Evolutionary conservation across 1,140 invertebrate genomes (phyloP), one percentile per base, ranked within the genome.

Genomic region (Papilio polytes): DNA sequence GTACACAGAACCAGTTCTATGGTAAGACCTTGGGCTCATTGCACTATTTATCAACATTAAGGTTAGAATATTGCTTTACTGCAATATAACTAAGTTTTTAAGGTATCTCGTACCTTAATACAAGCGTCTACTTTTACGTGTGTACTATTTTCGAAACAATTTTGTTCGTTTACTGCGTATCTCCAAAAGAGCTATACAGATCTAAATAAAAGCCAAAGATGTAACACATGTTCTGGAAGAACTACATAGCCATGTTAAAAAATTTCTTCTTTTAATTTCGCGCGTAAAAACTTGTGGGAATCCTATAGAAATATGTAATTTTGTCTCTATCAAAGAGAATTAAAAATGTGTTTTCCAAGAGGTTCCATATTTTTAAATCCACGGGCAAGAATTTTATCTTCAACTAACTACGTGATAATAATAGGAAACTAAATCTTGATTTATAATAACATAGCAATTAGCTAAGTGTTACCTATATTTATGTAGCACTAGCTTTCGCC

Each of bases 1-100:
- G 12, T 76, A 76, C 22, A 26, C 20, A 13, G 4, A 76, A 76
- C 74, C 44, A 22, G 74, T 51, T 51, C 7, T 41, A 41, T 20
- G 0, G 41, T 51, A 4, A 7, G 20, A 78, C 76, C 76, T 78
- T 78, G 76, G 2, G 51, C 51, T 15, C 3, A 77, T 56, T 56
- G 74, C 48, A 77, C 74, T 77, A 77, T 77, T 77, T 77, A 77
- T 77, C 26, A 56, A 9, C 12, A 22, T 15, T 77, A 18, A 53
- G 41, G n/a, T 74, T 74, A 48, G 73, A 74, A 74, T 18, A 26
- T 48, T 59, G n/a, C 56, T n/a, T 63, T 63, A 63, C 4, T 26
- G 22, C 59, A 63, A 63, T 26, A 63, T 41, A 41, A 41, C 36
- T 41, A 41, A 41, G 36, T 7, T 41, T 41, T 41, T 41, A 8